Evolutionary conservation across 2,797 vertebrate genomes (phyloP), one percentile per base, ranked within the genome.

Genomic region (Rhabdomys pumilio): DNA sequence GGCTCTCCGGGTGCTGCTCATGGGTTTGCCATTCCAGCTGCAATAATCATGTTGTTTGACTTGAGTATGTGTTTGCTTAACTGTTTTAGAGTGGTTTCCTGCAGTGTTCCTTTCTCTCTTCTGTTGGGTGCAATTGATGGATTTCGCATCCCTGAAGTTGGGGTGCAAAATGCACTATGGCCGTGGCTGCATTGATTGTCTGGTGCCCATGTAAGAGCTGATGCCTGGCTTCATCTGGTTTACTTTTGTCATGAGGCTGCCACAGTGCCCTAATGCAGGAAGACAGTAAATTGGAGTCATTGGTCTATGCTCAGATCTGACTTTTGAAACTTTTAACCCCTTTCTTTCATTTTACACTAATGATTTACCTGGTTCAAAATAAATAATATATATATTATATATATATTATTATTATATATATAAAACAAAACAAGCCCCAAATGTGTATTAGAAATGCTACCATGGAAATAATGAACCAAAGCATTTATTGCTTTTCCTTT

Each of bases 41-140:
- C 97, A 98, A 97, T 96, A 95, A 97, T 97, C 97, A 89, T 98
- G 97, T 95, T 97, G 98, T 98, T 98, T 97, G 96, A 98, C 97
- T 97, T 95, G 97, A 98, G 97, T 97, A 73, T 98, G 97, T 98
- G 98, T 97, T 96, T 98, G 98, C 98, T 98, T 98, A 98, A 96
- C 97, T 76, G 97, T 98, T 98, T 98, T 96, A 98, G 93, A 98
- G 97, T 90, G 26, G 89, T 59, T 85, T 85, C 89, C 88, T 65
- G 61, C 79, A 69, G 22, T 22, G 13, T 96, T 97, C 96, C 77
- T 96, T 98, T 97, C 89, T 75, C 65, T 89, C 72, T 72, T 90
- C 44, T 94, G 97, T 91, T 96, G 98, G 98, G 97, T 98, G 93
- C 97, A 97, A 82, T 98, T 14, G 96, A 95, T 97, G 97, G 97